A percentile compares a stretch with the other conserved stretches of the same genome.
Conservation (phyloP, 2,888 invertebrate species). For the Drosophila demipolita region DNA sequence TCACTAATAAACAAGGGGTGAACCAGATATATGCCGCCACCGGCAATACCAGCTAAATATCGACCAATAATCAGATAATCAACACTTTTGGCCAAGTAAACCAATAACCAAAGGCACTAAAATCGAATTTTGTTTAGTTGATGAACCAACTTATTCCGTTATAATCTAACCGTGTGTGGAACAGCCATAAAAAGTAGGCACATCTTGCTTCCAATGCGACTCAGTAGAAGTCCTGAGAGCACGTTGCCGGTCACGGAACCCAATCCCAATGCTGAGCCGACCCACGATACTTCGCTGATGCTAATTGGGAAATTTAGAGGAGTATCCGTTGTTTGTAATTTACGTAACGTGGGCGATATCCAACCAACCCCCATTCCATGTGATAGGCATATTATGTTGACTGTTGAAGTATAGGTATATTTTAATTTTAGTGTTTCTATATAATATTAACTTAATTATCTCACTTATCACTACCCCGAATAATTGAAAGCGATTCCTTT, state of each 20-base stretch:
- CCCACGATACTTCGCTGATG: constrained; percentile 79
- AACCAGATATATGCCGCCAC: constrained; percentile 77
- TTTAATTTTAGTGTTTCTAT: neutral
- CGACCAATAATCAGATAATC: constrained; percentile 67
- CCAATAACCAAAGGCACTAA: constrained; percentile 73
- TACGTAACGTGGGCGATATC: constrained; percentile 82
- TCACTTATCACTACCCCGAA: constrained; percentile 69
- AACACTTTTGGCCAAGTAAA: constrained; percentile 61
- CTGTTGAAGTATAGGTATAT: constrained; percentile 45
- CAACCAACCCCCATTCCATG: constrained; percentile 84
- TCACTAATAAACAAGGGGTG: constrained; percentile 77
- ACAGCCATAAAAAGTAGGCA: constrained; percentile 75
- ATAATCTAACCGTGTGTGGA: constrained; percentile 76
- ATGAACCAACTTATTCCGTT: neutral
- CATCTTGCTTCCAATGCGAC: constrained; percentile 72
- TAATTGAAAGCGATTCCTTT: constrained; percentile 66
- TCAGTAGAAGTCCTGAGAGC: constrained; percentile 65
- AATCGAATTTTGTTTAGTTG: neutral
- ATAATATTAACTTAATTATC: neutral
- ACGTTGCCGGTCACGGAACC: constrained; percentile 80
- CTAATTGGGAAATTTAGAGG: constrained; percentile 66
- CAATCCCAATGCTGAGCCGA: constrained; percentile 79
- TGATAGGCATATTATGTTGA: constrained; percentile 80
- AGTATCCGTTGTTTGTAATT: constrained; percentile 66
- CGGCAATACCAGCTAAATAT: constrained; percentile 68